These are phyloP conservation scores for Melanostigma gelatinosum DNA, from an alignment of 2,113 vertebrate genomes.

Conservation along the genomic window DNA sequence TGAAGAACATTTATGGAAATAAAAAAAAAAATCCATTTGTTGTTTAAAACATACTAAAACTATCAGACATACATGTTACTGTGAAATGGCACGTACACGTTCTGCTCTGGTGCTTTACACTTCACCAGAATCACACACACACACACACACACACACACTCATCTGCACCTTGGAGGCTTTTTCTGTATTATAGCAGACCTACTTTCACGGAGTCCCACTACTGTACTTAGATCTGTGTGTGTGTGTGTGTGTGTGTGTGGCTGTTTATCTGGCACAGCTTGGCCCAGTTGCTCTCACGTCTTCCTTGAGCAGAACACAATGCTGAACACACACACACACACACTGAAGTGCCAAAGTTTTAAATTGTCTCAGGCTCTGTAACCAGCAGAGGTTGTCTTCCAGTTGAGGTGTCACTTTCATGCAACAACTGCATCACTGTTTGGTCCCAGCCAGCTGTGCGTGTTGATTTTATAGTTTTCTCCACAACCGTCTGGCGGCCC, in stretches of 20 bases:
- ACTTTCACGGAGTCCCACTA: constrained; percentile 57
- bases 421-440: not conserved
- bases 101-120: constrained; percentile 14
- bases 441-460: not conserved
- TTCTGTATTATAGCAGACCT: constrained; percentile 61
- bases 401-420: not conserved
- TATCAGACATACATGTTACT: not conserved
- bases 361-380: not conserved
- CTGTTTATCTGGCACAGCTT: constrained; percentile 22
- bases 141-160: constrained; percentile 18
- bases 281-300: constrained; percentile 46
- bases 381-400: not conserved
- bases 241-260: not conserved
- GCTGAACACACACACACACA: not conserved
- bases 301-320: constrained; percentile 50
- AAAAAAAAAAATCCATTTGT: not conserved
- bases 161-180: constrained; percentile 44
- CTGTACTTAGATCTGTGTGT: constrained; percentile 42
- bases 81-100: constrained; percentile 6
- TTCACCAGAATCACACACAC: constrained; percentile 13
- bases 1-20: not conserved
- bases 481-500: no score
- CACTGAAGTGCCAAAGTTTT: constrained; percentile 4
- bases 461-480: not conserved
- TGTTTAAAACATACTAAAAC: not conserved